Base-by-base conservation (phyloP, 2,113 vertebrate species). In the Mesocricetus auratus region DNA sequence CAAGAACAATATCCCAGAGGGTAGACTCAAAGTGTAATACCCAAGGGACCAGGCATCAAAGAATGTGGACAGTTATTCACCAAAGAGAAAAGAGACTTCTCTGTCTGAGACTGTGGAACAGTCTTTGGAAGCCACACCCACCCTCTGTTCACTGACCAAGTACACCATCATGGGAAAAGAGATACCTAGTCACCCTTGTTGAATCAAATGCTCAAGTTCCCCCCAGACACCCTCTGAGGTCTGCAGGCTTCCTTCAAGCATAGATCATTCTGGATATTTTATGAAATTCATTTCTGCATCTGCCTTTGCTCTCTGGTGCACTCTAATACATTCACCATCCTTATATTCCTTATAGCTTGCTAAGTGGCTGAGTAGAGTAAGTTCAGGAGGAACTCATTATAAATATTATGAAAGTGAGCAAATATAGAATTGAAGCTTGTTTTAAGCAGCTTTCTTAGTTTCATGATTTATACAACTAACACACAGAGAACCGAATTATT, bases 401-500 rank as follows among this genome's bases (percentile, higher is more conserved):
- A 12, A 39, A 22, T n/a, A 74, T 53, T 53, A 4, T 13, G 22
- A 90, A 45, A 68, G 47, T 47, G 33, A 91, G 47, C 16, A 11
- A 90, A 17, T 68, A 7, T 12, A 71, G 16, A 64, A 31, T 74
- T 53, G 79, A 42, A 58, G 53, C 21, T 36, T 66, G 73, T n/a
- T 75, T 74, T 5, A 89, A 36, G 17, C 42, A 42, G 47, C 5
- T 53, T 88, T 53, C 47, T n/a, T 33, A 60, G n/a, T 36, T 47
- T 89, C 26, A 62, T n/a, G 78, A 85, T 75, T 56, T 96, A 71
- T 88, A 85, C 74, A 92, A 73, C 15, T 50, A 79, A 75, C n/a
- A 95, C 13, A 36, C 36, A 69, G 4, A 21, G 0, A 69, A 68
- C 7, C 45, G 60, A 79, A 24, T 45, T 85, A 64, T 79, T 91